Evolutionary conservation across 2,888 invertebrate species (phyloP).

Genomic region (Ceriagrion tenellum): DNA sequence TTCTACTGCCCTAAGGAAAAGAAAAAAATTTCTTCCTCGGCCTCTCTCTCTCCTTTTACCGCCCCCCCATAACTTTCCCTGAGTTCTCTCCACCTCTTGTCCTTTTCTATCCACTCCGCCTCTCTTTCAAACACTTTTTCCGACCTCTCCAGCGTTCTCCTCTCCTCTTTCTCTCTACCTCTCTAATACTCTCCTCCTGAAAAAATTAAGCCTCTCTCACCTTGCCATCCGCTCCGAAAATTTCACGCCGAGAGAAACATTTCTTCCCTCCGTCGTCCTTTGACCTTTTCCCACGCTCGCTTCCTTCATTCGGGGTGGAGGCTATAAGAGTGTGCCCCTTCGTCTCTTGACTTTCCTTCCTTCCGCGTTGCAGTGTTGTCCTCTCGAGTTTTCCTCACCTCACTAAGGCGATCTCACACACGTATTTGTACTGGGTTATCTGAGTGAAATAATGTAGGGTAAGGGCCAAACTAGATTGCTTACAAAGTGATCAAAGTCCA

Average conservation of each 20-base stretch:
- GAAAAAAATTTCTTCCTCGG: background rate
- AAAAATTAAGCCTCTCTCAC: background rate
- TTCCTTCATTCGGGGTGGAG: background rate
- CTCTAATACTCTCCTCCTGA: background rate
- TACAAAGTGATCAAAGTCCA: too few species aligned
- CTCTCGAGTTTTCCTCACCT: background rate
- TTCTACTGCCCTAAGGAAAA: background rate
- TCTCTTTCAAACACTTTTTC: background rate
- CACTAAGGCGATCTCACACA: too few species aligned
- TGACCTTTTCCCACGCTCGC: background rate
- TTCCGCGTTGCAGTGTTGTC: background rate
- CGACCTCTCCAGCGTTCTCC: background rate
- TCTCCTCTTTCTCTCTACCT: background rate
- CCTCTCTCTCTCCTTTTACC: background rate
- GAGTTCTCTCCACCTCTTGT: background rate
- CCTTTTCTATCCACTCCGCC: too few species aligned
- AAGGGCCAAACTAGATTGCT: too few species aligned
- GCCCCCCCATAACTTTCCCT: background rate
- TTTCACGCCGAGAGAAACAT: background rate
- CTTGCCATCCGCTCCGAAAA: background rate
- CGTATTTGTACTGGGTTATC: too few species aligned
- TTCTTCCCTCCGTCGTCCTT: background rate
- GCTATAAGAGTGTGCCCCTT: background rate
- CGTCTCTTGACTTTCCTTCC: background rate
- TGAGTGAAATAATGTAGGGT: too few species aligned